These are phyloP conservation scores for zebrafish (Danio rerio) DNA, from an alignment of 2,113 vertebrate genomes.

Conservation along the genomic window GRCz12tu NC_133179.1:4854001-4854500, in stretches of 20 bases:
- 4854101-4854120: background rate
- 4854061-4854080: too few relatives aligned
- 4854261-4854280: constrained; percentile 86
- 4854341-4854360: constrained; percentile 55
- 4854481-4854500: too few relatives aligned
- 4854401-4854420: too few relatives aligned
- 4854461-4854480: too few relatives aligned
- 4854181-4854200: constrained; percentile 88
- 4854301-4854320: constrained; percentile 89
- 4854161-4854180: constrained; percentile 87
- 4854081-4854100: background rate
- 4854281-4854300: constrained; percentile 87
- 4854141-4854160: constrained; percentile 72
- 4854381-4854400: too few relatives aligned
- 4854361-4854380: too few relatives aligned
- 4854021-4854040: too few relatives aligned
- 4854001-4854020: too few relatives aligned
- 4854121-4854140: background rate
- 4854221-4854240: constrained; percentile 89
- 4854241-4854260: constrained; percentile 90
- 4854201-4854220: constrained; percentile 90
- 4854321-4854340: constrained; percentile 87
- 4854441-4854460: too few relatives aligned
- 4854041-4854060: too few relatives aligned
- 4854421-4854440: too few relatives aligned